phyloP scores from a whole-genome alignment of 2,888 invertebrate species.

The Parascotia fuliginaria region DNA sequence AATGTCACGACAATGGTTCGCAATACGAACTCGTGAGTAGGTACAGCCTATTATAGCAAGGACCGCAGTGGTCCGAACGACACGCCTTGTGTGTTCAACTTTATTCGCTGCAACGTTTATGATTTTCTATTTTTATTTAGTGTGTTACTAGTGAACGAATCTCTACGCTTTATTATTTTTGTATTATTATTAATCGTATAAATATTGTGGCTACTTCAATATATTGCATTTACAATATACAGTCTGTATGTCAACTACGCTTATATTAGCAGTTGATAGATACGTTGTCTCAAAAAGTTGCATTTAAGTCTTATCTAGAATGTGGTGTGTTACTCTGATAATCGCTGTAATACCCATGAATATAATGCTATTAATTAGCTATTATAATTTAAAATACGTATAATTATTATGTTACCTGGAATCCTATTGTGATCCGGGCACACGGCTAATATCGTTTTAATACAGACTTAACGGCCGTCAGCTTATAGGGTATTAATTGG shows the following conservation, averaged over 20 bases:
- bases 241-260: too few species aligned
- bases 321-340: too few species aligned
- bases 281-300: too few species aligned
- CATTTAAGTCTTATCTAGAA: too few species aligned
- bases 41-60: constrained; percentile 8
- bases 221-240: neutral
- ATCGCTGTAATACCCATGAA: too few species aligned
- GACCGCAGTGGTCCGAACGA: constrained; percentile 33
- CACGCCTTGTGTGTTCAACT: constrained; percentile 51
- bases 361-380: too few species aligned
- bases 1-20: neutral
- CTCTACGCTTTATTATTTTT: constrained; percentile 37
- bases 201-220: constrained; percentile 29
- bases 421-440: too few species aligned
- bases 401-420: too few species aligned
- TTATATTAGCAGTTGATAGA: too few species aligned
- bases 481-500: neutral
- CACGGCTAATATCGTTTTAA: too few species aligned
- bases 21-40: neutral
- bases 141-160: constrained; percentile 41
- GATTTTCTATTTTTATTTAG: constrained; percentile 24
- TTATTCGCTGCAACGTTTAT: constrained; percentile 43
- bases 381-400: too few species aligned
- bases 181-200: constrained; percentile 17
- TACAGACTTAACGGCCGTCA: too few species aligned